A percentile compares a stretch with the other conserved stretches of the same genome.
Evolutionary conservation across 2,113 vertebrate genomes (phyloP).

Genomic region (Hirundichthys speculiger): DNA sequence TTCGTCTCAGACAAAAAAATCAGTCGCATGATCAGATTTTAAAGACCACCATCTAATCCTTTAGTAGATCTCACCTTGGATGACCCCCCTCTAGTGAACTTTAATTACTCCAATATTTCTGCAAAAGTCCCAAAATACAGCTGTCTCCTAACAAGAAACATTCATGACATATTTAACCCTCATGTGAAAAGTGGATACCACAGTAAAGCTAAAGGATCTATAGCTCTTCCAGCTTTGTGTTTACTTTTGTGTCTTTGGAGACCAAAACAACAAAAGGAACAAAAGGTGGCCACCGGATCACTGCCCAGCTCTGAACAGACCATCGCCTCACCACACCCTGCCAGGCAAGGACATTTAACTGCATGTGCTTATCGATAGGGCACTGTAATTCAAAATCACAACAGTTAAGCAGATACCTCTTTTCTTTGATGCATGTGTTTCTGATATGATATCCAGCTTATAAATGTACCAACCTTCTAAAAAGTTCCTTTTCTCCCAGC

Average conservation of each 20-base stretch:
- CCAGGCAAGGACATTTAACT: slow-evolving; percentile 42
- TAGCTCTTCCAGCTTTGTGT: slow-evolving; percentile 21
- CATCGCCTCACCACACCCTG: slow-evolving; percentile 70
- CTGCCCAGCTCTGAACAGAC: slow-evolving; percentile 34
- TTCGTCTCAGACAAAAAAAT: slow-evolving; percentile 3
- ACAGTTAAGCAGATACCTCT: no score
- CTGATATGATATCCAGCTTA: not conserved
- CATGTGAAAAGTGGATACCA: slow-evolving; percentile 7
- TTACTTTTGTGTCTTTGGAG: slow-evolving; percentile 43
- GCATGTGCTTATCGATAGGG: slow-evolving; percentile 13
- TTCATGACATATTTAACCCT: slow-evolving; percentile 8
- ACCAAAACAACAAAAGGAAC: slow-evolving; percentile 54
- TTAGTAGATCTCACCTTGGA: not conserved
- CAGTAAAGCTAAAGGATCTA: slow-evolving; percentile 21
- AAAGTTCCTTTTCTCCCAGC: not conserved
- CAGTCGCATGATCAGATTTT: slow-evolving; percentile 27
- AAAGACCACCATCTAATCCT: slow-evolving; percentile 6
- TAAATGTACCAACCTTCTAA: no score
- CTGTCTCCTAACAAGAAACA: not conserved
- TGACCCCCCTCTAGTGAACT: not conserved
- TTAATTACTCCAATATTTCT: not conserved
- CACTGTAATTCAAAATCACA: no score
- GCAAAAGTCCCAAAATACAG: not conserved
- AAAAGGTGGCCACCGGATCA: slow-evolving; percentile 47
- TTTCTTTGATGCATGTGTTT: not conserved